phyloP scores from a whole-genome alignment of 2,888 invertebrate genomes.

The Anoplius nigerrimus region DNA sequence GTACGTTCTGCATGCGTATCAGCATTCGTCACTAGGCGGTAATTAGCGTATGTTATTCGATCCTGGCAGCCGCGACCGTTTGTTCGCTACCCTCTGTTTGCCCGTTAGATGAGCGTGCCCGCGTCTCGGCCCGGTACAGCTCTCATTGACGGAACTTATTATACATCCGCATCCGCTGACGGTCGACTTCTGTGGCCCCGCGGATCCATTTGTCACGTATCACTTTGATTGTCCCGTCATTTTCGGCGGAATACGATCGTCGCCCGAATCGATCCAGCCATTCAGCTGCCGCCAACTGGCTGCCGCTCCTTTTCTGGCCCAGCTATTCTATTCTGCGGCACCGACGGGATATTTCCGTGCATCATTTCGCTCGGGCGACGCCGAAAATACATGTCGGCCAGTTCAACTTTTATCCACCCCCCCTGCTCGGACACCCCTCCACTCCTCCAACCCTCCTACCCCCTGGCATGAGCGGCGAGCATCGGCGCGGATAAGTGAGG shows the following conservation, averaged over 20 bases:
- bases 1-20: no score
- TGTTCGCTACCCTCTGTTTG: no score
- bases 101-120: no score
- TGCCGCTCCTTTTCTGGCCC: conserved; percentile 38
- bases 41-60: no score
- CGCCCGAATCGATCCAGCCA: neutral
- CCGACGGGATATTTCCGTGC: conserved; percentile 46
- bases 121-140: no score
- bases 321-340: conserved; percentile 46
- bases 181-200: neutral
- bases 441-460: no score
- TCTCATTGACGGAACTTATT: no score
- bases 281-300: neutral
- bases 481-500: neutral
- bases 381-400: conserved; percentile 45
- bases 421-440: no score
- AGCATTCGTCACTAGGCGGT: no score
- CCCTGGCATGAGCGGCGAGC: no score
- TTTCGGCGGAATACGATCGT: neutral
- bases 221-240: conserved; percentile 2
- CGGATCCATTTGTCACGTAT: neutral
- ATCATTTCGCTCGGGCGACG: conserved; percentile 23
- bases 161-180: conserved; percentile 9
- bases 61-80: no score
- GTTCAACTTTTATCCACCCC: conserved; percentile 17